Percentiles rank a stretch among this genome's conserved stretches.
Evolutionary conservation across 2,888 invertebrate species (phyloP).

Genomic region (Formica aserva): DNA sequence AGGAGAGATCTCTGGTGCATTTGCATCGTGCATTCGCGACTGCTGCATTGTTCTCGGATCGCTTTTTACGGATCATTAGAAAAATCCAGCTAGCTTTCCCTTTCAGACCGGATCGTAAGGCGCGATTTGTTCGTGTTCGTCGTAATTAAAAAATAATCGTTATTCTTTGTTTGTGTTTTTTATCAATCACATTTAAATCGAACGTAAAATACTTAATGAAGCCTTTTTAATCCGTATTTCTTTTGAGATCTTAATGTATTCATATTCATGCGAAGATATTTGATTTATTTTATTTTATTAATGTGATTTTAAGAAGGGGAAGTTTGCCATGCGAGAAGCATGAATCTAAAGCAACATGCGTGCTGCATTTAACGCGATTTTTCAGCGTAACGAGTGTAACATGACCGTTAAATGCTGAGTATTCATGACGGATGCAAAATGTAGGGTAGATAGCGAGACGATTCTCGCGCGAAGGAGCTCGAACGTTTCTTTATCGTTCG

Average conservation of each 20-base stretch:
- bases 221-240: background rate
- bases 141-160: conserved; percentile 17
- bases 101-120: conserved; percentile 12
- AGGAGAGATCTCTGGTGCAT: conserved; percentile 9
- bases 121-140: background rate
- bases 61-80: conserved; percentile 60
- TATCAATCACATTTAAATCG: background rate
- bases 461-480: conserved; percentile 11
- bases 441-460: conserved; percentile 55
- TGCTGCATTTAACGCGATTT: conserved; percentile 39
- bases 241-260: background rate
- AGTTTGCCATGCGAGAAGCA: conserved; percentile 5
- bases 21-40: conserved; percentile 36
- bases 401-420: conserved; percentile 43
- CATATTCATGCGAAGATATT: background rate
- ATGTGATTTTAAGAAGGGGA: conserved; percentile 4
- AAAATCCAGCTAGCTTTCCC: conserved; percentile 68
- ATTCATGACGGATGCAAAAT: conserved; percentile 57
- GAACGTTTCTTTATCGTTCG: conserved; percentile 46
- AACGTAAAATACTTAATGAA: background rate
- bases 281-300: background rate
- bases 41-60: conserved; percentile 54
- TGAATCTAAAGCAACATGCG: conserved; percentile 10
- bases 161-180: background rate
- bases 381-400: conserved; percentile 46